These are phyloP conservation scores for Diogma glabrata DNA, from an alignment of 2,888 invertebrate genomes.

Conservation along the genomic window DNA sequence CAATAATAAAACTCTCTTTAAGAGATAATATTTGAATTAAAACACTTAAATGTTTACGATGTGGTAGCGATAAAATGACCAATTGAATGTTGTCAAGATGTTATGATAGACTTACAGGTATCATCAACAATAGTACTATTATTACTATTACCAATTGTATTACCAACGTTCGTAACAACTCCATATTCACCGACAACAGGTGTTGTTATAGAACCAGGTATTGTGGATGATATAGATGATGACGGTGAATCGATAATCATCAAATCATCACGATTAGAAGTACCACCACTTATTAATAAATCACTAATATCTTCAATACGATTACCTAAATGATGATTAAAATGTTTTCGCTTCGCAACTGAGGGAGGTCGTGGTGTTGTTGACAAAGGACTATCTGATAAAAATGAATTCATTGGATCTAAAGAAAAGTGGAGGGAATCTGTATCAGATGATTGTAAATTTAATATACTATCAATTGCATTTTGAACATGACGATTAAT, in stretches of 20 bases:
- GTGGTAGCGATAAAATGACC: constrained; percentile 13
- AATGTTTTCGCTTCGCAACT: constrained; percentile 6
- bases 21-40: too few species aligned
- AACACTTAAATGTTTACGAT: too few species aligned
- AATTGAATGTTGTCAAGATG: constrained; percentile 34
- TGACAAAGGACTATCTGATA: constrained; percentile 29
- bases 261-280: constrained; percentile 10
- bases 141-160: constrained; percentile 22
- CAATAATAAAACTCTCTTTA: too few species aligned
- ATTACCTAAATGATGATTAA: background rate
- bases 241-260: constrained; percentile 19
- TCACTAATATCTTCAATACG: constrained; percentile 6
- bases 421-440: constrained; percentile 34
- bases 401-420: constrained; percentile 32
- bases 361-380: constrained; percentile 3
- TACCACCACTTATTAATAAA: constrained; percentile 3
- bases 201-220: background rate
- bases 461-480: constrained; percentile 67
- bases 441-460: constrained; percentile 45
- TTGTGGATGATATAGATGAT: constrained; percentile 17
- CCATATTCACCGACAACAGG: constrained; percentile 13
- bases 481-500: constrained; percentile 68
- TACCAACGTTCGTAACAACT: constrained; percentile 8
- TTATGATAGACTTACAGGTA: constrained; percentile 43
- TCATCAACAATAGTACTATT: constrained; percentile 39